phyloP scores from a whole-genome alignment of 2,888 invertebrate genomes.

The Oscheius onirici region DNA sequence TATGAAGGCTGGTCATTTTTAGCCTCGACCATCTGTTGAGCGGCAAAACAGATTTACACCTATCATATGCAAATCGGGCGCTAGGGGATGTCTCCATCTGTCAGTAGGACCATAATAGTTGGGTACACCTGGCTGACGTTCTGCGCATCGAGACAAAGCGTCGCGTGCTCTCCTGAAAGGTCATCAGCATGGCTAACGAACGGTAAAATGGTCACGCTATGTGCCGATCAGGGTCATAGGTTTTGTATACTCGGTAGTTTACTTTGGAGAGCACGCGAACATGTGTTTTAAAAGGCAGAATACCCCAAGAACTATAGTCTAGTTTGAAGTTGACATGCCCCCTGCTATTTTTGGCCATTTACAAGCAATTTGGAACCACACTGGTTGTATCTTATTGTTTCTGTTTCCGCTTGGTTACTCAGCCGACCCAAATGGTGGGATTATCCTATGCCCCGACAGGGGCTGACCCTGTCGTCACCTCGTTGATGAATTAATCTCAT shows the following conservation, averaged over 20 bases:
- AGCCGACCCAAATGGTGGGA: slow-evolving; percentile 24
- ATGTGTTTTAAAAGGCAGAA: background rate
- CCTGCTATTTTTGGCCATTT: slow-evolving; percentile 3
- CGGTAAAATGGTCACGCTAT: slow-evolving; percentile 32
- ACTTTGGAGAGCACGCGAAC: background rate
- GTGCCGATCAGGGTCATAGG: slow-evolving; percentile 6
- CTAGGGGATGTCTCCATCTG: slow-evolving; percentile 27
- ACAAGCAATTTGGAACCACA: slow-evolving; percentile 15
- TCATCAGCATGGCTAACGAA: slow-evolving; percentile 30
- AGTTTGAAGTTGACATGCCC: too few relatives aligned
- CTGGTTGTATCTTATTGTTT: slow-evolving; percentile 33
- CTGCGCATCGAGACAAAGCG: slow-evolving; percentile 22
- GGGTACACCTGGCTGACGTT: slow-evolving; percentile 28
- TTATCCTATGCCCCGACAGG: slow-evolving; percentile 21
- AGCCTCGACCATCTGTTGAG: slow-evolving; percentile 20
- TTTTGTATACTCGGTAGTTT: background rate
- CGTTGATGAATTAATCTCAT: slow-evolving; percentile 3
- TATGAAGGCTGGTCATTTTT: slow-evolving; percentile 27
- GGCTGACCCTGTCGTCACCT: slow-evolving; percentile 1
- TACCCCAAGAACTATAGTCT: too few relatives aligned
- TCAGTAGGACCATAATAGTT: slow-evolving; percentile 30
- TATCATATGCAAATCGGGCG: slow-evolving; percentile 29
- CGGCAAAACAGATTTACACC: slow-evolving; percentile 21
- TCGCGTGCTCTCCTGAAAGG: slow-evolving; percentile 29
- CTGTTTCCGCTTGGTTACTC: slow-evolving; percentile 20